Base-by-base conservation (phyloP, 2,797 vertebrate species). In the Pagetopsis macropterus region DNA sequence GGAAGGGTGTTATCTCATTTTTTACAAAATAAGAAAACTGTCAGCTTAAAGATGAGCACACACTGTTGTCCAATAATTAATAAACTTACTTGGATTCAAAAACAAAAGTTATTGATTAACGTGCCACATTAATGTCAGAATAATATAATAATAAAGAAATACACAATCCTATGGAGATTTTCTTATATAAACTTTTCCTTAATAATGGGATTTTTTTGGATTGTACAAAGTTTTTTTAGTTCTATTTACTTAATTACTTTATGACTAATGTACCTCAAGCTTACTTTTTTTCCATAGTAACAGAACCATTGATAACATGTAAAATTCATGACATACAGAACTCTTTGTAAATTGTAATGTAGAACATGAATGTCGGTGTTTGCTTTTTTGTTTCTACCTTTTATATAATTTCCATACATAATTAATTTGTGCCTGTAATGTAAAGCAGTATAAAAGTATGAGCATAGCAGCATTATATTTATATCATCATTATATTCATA, bases 401-500 rank as follows among this genome's bases (percentile, higher is more conserved):
- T 2, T 15, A 0, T 41, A 5, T 68, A 9, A 14, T 16, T 31
- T 49, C 17, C 8, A 37, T 14, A 16, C 14, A 56, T 40, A 72
- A 45, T 52, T 7, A 55, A 16, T 54, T 48, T 5, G 3, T 14
- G 9, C 3, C 31, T 75, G 57, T 45, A 63, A 63, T 71, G 33
- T 66, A 65, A 40, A 49, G 41, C 23, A 31, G 2, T 14, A 19
- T 43, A 50, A 11, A 16, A 16, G 3, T 8, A 50, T 21, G 33
- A 45, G 9, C 41, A 65, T 64, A 31, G 7, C 12, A 59, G 64
- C 48, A 23, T 58, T 49, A 43, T 40, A 37, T 69, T 11, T 37
- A 50, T 55, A 72, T 8, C 10, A 65, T 45, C 33, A 19, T 55
- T 52, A 46, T 54, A 43, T 67, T 19, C 41, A 54, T 50, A 68